Evolutionary conservation across 2,888 invertebrate species (phyloP).

Genomic region (Eristalinus sepulchralis): DNA sequence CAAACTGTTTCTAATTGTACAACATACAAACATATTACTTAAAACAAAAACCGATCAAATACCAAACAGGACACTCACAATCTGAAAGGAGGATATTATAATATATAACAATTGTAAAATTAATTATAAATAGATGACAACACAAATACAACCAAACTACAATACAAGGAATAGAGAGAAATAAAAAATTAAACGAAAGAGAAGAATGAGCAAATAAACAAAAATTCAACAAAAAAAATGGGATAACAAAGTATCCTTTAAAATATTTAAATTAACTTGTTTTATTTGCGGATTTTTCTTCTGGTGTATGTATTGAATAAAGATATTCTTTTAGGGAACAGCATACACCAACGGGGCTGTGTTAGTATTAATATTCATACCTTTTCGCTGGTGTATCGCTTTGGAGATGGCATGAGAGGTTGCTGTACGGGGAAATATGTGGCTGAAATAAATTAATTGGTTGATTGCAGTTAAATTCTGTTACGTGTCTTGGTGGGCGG

Average conservation of each 20-base stretch:
- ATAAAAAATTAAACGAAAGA: slow-evolving; percentile 20
- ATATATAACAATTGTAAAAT: slow-evolving; percentile 45
- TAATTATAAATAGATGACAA: slow-evolving; percentile 38
- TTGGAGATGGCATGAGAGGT: neutral
- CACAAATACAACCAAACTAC: slow-evolving; percentile 23
- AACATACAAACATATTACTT: slow-evolving; percentile 47
- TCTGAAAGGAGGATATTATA: slow-evolving; percentile 58
- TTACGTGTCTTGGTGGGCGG: neutral
- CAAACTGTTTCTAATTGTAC: slow-evolving; percentile 54
- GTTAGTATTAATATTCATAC: slow-evolving; percentile 51
- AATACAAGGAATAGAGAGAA: slow-evolving; percentile 67
- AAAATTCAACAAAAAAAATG: slow-evolving; percentile 21
- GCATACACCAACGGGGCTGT: neutral
- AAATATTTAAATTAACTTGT: slow-evolving; percentile 63
- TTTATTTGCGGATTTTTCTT: slow-evolving; percentile 39
- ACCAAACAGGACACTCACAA: slow-evolving; percentile 55
- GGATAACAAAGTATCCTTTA: slow-evolving; percentile 46
- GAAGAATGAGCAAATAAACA: slow-evolving; percentile 29
- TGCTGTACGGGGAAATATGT: slow-evolving; percentile 11
- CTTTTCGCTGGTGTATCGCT: neutral
- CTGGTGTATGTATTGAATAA: neutral
- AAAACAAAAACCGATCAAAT: slow-evolving; percentile 30
- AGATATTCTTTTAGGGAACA: neutral
- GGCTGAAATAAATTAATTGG: slow-evolving; percentile 65
- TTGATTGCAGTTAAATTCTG: slow-evolving; percentile 46